Evolutionary conservation across 2,797 vertebrate genomes (phyloP), one percentile per base, ranked within the genome.

Genomic region (Rhinichthys osculus): DNA sequence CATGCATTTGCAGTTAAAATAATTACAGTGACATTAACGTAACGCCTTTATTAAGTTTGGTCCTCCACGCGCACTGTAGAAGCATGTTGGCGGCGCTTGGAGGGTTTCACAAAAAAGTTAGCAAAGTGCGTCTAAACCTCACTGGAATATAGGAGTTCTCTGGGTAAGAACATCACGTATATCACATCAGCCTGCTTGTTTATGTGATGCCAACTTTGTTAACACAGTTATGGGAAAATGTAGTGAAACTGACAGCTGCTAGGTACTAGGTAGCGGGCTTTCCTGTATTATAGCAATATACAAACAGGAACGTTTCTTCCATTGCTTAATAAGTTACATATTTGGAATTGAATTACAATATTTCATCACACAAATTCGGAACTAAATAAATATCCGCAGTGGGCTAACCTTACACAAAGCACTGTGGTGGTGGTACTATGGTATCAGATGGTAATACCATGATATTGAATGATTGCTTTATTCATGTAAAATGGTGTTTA

Each of bases 31-130:
- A 27, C 23, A 38, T 67, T 79, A 30, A 76, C 69, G 30, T 70
- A 85, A 76, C 81, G 89, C 89, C 1, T 71, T 88, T 73, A 35
- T 11, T 0, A 5, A 40, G 33, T 35, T 5, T 89, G 89, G 47
- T 64, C 83, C 83, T 78, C 59, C 40, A 11, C 30, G 35, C 73
- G 73, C 83, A 21, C 89, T 78, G 85, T 90, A 88, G 59, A 66
- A 70, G 50, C 86, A 57, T 79, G 83, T 76, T 64, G 30, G 13
- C 5, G 30, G 13, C 5, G 9, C 42, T 62, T 64, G 44, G 71
- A 82, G 40, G 38, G 17, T 17, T 83, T 47, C 5, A 14, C 35
- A 40, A 47, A 52, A 86, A 86, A 87, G 83, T 88, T 57, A 73
- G 23, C 52, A 16, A 76, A 50, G 70, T 85, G 17, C 33, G 7